Percentiles rank a stretch among this genome's conserved stretches.
Evolutionary conservation across 2,797 vertebrate genomes (phyloP).

Genomic region (Danio jaintianensis): DNA sequence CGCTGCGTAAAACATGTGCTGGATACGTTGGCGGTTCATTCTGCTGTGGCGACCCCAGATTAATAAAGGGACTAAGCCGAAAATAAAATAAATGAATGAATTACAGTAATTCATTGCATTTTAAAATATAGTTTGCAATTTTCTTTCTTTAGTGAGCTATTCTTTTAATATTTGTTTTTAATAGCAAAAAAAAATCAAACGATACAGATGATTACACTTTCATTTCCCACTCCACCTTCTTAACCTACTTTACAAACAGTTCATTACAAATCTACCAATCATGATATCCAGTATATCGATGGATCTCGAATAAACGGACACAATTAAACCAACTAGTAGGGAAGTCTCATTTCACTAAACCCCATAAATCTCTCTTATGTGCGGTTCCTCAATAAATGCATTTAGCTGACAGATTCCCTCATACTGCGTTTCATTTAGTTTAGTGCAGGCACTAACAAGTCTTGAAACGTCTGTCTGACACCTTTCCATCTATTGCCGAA

Average conservation of each 20-base stretch:
- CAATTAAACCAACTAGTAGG: slow-evolving; percentile 28
- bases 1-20: too few species aligned
- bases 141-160: neutral
- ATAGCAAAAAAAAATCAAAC: neutral
- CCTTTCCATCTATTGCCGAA: slow-evolving; percentile 70
- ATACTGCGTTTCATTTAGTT: slow-evolving; percentile 62
- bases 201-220: neutral
- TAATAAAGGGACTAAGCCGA: too few species aligned
- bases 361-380: slow-evolving; percentile 39
- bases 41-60: too few species aligned
- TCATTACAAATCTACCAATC: neutral
- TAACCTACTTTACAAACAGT: neutral
- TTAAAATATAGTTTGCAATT: too few species aligned
- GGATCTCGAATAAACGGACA: slow-evolving; percentile 16
- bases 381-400: slow-evolving; percentile 47
- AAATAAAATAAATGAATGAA: too few species aligned
- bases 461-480: slow-evolving; percentile 53
- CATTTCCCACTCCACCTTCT: slow-evolving; percentile 4
- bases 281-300: neutral
- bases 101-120: neutral
- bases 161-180: neutral
- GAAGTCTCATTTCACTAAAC: slow-evolving; percentile 8
- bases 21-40: too few species aligned
- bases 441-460: slow-evolving; percentile 57
- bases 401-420: slow-evolving; percentile 55